Evolutionary conservation across 2,888 invertebrate genomes (phyloP), one percentile per base, ranked within the genome.

Genomic region (Colletes collaris): DNA sequence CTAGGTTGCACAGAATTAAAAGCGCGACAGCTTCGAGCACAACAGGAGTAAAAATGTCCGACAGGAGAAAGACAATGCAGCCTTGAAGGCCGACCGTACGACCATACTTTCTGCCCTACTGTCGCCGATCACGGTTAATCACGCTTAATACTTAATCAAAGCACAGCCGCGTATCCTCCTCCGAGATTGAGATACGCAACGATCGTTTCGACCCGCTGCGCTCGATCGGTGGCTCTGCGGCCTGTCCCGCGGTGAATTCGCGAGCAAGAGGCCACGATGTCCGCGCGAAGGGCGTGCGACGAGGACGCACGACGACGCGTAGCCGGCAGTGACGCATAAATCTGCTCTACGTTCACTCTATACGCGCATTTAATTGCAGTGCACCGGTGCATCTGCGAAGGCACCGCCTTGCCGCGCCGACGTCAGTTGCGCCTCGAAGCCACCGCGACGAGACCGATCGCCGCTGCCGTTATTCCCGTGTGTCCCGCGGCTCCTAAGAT

Each of bases 321-420:
- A 87, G 82, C 88, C 83, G 84, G 85, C 88, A 88, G 88, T 89
- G 83, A 85, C 74, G 85, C 87, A 87, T 88, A 88, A 88, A 88
- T 88, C 86, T 82, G 76, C 63, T 50, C 67, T 71, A 67, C 80
- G 80, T 76, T 78, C 81, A 27, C 76, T 69, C 65, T 79, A 70
- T 76, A 75, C 77, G 79, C 77, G 81, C 86, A 80, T 89, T 88
- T 88, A 88, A 88, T 88, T 87, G 86, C 89, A 88, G 89, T 84
- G 87, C 76, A 76, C 62, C 76, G 82, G 67, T 68, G 68, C 76
- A 58, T 74, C 82, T 53, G 70, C 64, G 78, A 63, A 40, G 69
- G 63, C 74, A 77, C 76, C 68, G 73, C 70, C 73, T 60, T 59
- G 65, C 60, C 35, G 68, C 78, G 63, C 55, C 66, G 71, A 72